Evolutionary conservation across 2,797 vertebrate genomes (phyloP).

Genomic region (Epinephelus malabaricus): DNA sequence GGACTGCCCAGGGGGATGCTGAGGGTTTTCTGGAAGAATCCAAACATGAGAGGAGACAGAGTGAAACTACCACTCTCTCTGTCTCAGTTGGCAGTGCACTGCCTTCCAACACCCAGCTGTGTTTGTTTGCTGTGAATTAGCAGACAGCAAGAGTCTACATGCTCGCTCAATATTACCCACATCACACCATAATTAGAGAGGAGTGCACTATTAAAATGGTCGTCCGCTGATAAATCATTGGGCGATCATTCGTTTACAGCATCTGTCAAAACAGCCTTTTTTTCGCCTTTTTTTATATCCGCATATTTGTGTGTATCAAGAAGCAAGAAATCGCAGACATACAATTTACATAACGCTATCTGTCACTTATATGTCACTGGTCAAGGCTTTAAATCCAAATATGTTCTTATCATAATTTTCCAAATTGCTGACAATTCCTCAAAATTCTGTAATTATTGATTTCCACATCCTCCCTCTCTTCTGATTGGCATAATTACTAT

Average conservation of each 20-base stretch:
- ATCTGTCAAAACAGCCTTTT: slow-evolving; percentile 65
- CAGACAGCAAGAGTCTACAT: slow-evolving; percentile 80
- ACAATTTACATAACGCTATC: slow-evolving; percentile 9
- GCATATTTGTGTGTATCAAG: slow-evolving; percentile 21
- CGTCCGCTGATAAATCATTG: slow-evolving; percentile 72
- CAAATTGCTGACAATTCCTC: slow-evolving; percentile 21
- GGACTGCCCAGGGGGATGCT: slow-evolving; percentile 50
- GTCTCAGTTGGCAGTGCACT: slow-evolving; percentile 70
- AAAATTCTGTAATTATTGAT: slow-evolving; percentile 56
- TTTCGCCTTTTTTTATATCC: slow-evolving; percentile 16
- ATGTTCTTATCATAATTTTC: slow-evolving; percentile 19
- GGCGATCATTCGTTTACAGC: slow-evolving; percentile 60
- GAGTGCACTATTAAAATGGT: slow-evolving; percentile 77
- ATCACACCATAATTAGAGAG: slow-evolving; percentile 81
- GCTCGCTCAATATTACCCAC: slow-evolving; percentile 79
- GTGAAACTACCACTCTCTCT: slow-evolving; percentile 66
- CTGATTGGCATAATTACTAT: slow-evolving; percentile 50
- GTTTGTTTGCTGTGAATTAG: slow-evolving; percentile 86
- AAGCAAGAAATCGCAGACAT: background rate
- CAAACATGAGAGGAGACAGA: slow-evolving; percentile 61
- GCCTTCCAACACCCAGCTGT: slow-evolving; percentile 83
- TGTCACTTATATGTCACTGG: slow-evolving; percentile 31
- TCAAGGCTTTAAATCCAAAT: slow-evolving; percentile 26
- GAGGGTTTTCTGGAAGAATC: slow-evolving; percentile 63
- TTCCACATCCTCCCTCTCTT: slow-evolving; percentile 31